These are phyloP conservation scores for Drosophila parthenogenetica DNA, from an alignment of 2,888 invertebrate genomes.

Conservation along the genomic window DNA sequence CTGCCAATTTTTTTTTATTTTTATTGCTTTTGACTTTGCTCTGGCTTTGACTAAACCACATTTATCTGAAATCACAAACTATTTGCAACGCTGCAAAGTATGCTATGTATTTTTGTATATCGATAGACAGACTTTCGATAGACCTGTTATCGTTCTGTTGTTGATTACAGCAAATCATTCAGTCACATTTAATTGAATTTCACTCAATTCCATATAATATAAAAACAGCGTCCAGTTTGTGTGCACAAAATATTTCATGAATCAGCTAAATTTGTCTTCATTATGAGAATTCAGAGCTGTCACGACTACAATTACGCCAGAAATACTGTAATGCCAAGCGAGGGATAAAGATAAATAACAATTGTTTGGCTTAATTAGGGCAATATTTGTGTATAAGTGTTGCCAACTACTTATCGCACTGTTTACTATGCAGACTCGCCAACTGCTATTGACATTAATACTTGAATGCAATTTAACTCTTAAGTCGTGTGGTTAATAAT, in stretches of 20 bases:
- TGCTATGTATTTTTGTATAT: constrained; percentile 17
- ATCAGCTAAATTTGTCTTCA: background rate
- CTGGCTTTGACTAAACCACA: constrained; percentile 3
- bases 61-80: constrained; percentile 1
- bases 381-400: background rate
- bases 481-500: no score
- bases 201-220: background rate
- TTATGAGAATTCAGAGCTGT: background rate
- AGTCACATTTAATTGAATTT: background rate
- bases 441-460: no score
- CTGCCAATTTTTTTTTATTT: background rate
- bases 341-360: background rate
- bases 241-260: constrained; percentile 2
- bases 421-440: background rate
- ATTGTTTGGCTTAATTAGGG: background rate
- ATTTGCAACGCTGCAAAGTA: constrained; percentile 15
- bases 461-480: no score
- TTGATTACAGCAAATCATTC: background rate
- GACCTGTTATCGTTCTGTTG: background rate
- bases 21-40: no score
- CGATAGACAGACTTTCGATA: background rate
- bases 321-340: background rate
- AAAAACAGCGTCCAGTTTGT: background rate
- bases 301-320: background rate
- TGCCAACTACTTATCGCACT: background rate